Evolutionary conservation across 2,888 invertebrate genomes (phyloP), one percentile per base, ranked within the genome.

Genomic region (Chrysina gloriosa): DNA sequence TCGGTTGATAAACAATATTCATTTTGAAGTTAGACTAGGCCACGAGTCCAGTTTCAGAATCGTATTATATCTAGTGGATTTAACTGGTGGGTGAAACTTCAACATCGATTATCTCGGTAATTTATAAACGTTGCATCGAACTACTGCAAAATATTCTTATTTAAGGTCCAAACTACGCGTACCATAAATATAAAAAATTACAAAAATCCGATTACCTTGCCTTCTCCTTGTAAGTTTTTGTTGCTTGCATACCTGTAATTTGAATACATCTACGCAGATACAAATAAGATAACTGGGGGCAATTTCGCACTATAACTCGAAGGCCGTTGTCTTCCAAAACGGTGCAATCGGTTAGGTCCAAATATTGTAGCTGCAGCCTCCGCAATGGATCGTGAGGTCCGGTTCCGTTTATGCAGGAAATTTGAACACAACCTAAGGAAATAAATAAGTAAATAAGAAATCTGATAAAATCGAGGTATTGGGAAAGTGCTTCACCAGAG

Each of bases 341-440:
- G 67, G 90, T 88, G 79, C 97, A 97, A 83, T 97, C 96, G 3
- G 96, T 96, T 76, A 97, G 87, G 84, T 97, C 96, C 73, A 97
- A 86, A 82, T 93, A 94, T 81, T 96, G 95, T 47, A 96, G 86
- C 47, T 92, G 89, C 9, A 96, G 87, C 61, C 90, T 84, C 65
- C 90, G 83, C 0, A 89, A 85, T 3, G 88, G 87, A 71, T 90
- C 89, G 70, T 89, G 85, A 58, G 89, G 85, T 75, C 89, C 88
- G 73, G 89, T 87, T 77, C 90, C 88, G 75, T 89, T 90, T 21
- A 94, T 91, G 85, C 92, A 93, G 73, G 92, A 92, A 72, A 95
- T 89, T 80, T 91, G 89, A 23, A 90, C 87, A 81, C 94, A 95
- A 68, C 94, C 91, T 87, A 70, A 42, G 7, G 4, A 36, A 36